Evolutionary conservation across 2,888 invertebrate genomes (phyloP).

Genomic region (Drosophila yooni): DNA sequence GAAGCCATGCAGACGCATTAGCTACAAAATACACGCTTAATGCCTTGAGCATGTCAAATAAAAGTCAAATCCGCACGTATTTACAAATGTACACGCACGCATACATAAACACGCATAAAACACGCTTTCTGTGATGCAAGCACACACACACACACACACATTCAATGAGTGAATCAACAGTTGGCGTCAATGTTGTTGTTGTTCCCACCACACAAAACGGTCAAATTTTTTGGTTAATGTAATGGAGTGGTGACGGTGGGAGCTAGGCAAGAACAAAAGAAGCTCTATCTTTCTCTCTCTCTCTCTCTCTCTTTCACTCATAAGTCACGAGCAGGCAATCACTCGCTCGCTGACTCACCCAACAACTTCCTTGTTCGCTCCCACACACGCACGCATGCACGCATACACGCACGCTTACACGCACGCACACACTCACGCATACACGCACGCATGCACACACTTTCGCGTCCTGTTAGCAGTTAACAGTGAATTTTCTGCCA

Average conservation of each 20-base stretch:
- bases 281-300: conserved; percentile 28
- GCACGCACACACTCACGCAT: conserved; percentile 13
- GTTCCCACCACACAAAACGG: conserved; percentile 11
- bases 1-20: background rate
- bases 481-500: conserved; percentile 26
- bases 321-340: conserved; percentile 71
- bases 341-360: conserved; percentile 34
- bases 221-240: conserved; percentile 10
- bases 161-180: conserved; percentile 47
- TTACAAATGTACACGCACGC: conserved; percentile 10
- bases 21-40: background rate
- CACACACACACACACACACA: background rate
- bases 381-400: conserved; percentile 6
- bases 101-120: background rate
- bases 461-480: conserved; percentile 24
- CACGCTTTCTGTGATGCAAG: conserved; percentile 1
- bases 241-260: background rate
- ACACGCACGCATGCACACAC: conserved; percentile 23
- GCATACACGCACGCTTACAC: conserved; percentile 2
- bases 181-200: conserved; percentile 36
- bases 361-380: conserved; percentile 22
- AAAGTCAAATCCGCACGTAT: conserved; percentile 31
- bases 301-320: conserved; percentile 27
- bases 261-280: conserved; percentile 15
- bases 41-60: conserved; percentile 36